These are phyloP conservation scores for Paguma larvata DNA, from an alignment of 2,797 vertebrate species.

Conservation along the genomic window DNA sequence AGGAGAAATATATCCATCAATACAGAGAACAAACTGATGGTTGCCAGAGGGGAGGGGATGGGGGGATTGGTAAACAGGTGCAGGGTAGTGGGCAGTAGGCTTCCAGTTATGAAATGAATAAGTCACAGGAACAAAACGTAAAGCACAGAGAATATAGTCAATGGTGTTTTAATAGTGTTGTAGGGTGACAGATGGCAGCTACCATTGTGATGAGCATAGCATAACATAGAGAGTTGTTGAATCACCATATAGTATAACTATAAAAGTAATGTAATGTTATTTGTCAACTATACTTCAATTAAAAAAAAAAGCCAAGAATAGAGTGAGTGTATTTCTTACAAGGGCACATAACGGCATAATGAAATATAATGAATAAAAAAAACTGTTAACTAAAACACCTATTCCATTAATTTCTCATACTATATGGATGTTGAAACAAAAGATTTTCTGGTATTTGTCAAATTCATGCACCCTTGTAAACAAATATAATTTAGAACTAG, in stretches of 20 bases:
- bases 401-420: conserved; percentile 52
- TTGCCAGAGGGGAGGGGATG: neutral
- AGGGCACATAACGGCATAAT: neutral
- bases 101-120: neutral
- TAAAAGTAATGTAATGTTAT: neutral
- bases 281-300: neutral
- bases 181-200: neutral
- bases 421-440: neutral
- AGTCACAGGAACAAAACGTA: neutral
- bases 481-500: neutral
- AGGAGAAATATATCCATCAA: neutral
- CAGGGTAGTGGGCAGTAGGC: neutral
- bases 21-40: neutral
- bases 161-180: neutral
- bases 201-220: neutral
- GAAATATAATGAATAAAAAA: neutral
- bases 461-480: neutral
- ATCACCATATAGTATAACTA: neutral
- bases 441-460: neutral
- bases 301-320: neutral
- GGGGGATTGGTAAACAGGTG: neutral
- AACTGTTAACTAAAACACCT: neutral
- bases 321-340: neutral
- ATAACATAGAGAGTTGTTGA: neutral
- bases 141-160: neutral